Evolutionary conservation across 1,140 invertebrate genomes (phyloP), one percentile per base, ranked within the genome.

Genomic region (Drosophila melanica): DNA sequence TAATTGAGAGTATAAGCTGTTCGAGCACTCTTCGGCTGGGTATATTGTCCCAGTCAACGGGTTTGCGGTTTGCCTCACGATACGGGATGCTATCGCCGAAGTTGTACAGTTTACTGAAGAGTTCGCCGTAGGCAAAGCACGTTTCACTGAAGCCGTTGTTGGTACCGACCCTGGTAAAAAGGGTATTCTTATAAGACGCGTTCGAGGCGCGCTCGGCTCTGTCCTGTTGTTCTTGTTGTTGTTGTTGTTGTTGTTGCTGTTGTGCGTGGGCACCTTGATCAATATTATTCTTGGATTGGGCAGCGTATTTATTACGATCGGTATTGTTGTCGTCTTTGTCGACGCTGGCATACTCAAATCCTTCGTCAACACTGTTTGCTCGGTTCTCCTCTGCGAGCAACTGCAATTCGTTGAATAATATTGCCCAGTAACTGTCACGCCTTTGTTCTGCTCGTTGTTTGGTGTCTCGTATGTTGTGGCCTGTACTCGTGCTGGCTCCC

Each of bases 151-250:
- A 60, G 74, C 53, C 76, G 72, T 67, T 51, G 79, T 72, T 71
- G 86, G 69, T 76, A 70, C 81, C 81, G 81, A 81, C 51, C 90
- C 81, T 90, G 90, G 90, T 91, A 91, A 91, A 91, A 91, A 91
- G 90, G 90, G 90, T 90, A 91, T 81, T 80, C 80, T 86, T 33
- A 89, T 87, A 66, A 84, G 51, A 51, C 79, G 84, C 63, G 84
- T 89, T 89, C 79, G 84, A 89, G 84, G 84, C 84, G 74, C 37
- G 20, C 53, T 84, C 64, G 2, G 45, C 84, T 89, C 84, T 89
- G 84, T 50, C 74, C 60, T 62, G 74, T 18, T 80, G 80, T 41
- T 66, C 39, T 47, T 76, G 59, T 18, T 81, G 66, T 37, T 77
- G 63, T 47, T 76, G 59, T 18, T 81, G 66, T 37, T 77, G 63